These are phyloP conservation scores for Nymphalis urticae DNA, from an alignment of 2,888 invertebrate genomes.

Conservation along the genomic window DNA sequence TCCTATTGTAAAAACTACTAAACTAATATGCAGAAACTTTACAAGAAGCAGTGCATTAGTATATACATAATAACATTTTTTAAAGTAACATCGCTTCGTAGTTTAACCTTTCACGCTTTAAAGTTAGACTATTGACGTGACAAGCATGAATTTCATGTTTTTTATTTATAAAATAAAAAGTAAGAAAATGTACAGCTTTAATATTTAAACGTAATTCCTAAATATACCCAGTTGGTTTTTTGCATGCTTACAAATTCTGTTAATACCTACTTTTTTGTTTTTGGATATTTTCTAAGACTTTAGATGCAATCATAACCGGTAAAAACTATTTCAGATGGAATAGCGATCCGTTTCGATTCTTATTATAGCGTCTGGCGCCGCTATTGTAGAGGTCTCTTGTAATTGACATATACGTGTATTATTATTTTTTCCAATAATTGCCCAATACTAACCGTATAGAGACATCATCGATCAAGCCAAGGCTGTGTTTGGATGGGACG, in stretches of 20 bases:
- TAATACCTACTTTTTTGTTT: neutral
- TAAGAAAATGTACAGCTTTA: no score
- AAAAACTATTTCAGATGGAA: neutral
- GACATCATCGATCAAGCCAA: slow-evolving; percentile 51
- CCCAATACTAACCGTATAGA: slow-evolving; percentile 43
- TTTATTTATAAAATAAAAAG: no score
- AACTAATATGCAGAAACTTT: no score
- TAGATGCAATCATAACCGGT: neutral
- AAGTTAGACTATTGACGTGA: no score
- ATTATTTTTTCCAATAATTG: slow-evolving; percentile 25
- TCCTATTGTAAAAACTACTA: no score
- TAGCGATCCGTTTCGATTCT: neutral
- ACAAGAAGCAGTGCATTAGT: no score
- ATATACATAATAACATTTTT: no score
- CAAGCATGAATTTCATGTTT: no score
- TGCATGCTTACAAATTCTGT: neutral
- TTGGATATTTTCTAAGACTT: neutral
- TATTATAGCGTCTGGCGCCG: neutral
- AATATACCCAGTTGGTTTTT: neutral
- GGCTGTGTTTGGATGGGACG: slow-evolving; percentile 48
- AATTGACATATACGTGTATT: neutral
- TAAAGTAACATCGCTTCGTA: no score
- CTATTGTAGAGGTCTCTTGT: neutral
- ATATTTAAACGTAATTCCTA: neutral
- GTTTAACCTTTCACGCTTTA: no score